Evolutionary conservation across 2,888 invertebrate species (phyloP).

Genomic region (Apamea sordens): DNA sequence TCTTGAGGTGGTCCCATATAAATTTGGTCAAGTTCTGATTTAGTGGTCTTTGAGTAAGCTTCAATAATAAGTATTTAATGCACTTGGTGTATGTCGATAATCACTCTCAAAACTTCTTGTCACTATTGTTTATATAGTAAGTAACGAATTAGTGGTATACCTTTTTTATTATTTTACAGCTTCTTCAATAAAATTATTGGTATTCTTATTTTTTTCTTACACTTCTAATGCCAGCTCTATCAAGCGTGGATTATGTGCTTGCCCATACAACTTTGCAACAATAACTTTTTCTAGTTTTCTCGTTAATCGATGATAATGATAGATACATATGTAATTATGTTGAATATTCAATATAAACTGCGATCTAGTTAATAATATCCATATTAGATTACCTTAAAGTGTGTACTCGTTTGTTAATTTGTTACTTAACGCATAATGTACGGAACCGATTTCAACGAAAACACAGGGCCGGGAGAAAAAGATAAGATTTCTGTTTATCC

Average conservation of each 20-base stretch:
- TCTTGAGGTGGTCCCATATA: background rate
- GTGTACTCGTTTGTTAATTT: background rate
- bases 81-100: background rate
- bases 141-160: background rate
- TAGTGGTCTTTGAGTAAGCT: background rate
- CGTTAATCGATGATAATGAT: background rate
- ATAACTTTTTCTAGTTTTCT: background rate
- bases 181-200: background rate
- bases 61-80: background rate
- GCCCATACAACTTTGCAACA: background rate
- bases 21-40: background rate
- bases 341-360: constrained; percentile 23
- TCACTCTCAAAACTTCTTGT: background rate
- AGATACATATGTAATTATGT: background rate
- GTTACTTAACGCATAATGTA: too few species aligned
- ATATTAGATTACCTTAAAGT: background rate
- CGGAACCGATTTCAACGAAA: background rate
- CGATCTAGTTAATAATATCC: background rate
- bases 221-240: constrained; percentile 1
- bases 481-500: background rate
- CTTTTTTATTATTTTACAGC: background rate
- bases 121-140: background rate
- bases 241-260: constrained; percentile 31
- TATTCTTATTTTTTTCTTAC: constrained; percentile 3
- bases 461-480: background rate